These are phyloP conservation scores for Aphodius granarius DNA, from an alignment of 2,888 invertebrate species.

Conservation along the genomic window DNA sequence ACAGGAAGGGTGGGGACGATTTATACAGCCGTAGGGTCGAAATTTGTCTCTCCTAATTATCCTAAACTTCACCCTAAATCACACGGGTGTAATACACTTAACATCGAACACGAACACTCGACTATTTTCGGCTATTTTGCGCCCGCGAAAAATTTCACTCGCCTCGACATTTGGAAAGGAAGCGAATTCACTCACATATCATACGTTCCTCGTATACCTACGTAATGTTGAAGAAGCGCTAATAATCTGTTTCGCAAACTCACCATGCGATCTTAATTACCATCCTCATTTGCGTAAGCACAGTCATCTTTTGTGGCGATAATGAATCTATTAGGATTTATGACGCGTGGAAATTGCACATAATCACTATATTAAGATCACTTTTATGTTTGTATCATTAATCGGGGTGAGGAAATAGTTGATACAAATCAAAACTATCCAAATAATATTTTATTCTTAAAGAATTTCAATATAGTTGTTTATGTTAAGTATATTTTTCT, in stretches of 20 bases:
- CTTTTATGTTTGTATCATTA: background rate
- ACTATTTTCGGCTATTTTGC: background rate
- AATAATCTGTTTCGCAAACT: background rate
- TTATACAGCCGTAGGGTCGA: slow-evolving; percentile 8
- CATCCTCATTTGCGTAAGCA: background rate
- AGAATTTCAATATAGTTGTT: too few relatives aligned
- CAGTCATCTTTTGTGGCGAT: background rate
- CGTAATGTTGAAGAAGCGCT: background rate
- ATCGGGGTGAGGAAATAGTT: background rate
- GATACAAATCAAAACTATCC: background rate
- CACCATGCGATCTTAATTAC: background rate
- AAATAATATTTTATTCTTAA: too few relatives aligned
- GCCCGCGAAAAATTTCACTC: background rate
- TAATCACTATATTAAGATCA: background rate
- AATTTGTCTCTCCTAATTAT: slow-evolving; percentile 11
- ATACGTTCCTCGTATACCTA: background rate
- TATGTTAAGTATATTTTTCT: too few relatives aligned
- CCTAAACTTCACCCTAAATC: slow-evolving; percentile 2
- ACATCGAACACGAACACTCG: background rate
- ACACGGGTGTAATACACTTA: slow-evolving; percentile 6
- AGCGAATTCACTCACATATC: background rate
- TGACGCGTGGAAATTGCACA: background rate
- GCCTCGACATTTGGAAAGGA: background rate
- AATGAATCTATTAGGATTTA: background rate
- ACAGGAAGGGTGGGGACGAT: slow-evolving; percentile 8